These are phyloP conservation scores for Eurois occulta DNA, from an alignment of 2,888 invertebrate species.

Conservation along the genomic window DNA sequence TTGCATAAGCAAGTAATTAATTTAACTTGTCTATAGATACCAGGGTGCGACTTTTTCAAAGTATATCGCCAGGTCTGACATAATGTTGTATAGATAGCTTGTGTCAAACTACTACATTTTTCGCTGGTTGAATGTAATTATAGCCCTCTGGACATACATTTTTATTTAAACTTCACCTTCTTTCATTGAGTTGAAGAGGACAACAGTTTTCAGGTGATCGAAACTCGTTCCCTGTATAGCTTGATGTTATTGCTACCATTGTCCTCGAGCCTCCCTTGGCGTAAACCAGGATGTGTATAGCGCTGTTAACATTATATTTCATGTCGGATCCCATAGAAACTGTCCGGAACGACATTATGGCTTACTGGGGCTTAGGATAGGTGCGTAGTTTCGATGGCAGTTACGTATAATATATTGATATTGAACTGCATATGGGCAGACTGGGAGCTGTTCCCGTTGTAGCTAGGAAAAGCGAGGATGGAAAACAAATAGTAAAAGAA, in stretches of 20 bases:
- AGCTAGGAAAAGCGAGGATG: background rate
- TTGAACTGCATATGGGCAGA: constrained; percentile 18
- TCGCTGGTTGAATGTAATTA: no score
- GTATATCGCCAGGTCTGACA: no score
- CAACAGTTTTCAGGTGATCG: no score
- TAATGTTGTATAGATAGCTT: no score
- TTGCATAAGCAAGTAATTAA: no score
- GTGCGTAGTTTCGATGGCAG: constrained; percentile 41
- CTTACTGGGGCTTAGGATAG: constrained; percentile 25
- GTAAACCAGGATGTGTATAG: constrained; percentile 23
- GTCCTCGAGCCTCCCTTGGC: background rate
- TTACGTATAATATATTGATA: constrained; percentile 48
- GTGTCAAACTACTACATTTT: no score
- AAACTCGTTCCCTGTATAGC: background rate
- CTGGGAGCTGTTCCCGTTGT: background rate
- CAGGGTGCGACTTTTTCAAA: no score
- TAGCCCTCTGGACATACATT: no score
- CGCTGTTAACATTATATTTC: constrained; percentile 49
- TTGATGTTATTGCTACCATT: background rate
- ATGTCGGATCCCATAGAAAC: constrained; percentile 39
- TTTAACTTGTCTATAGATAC: no score
- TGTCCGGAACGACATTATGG: constrained; percentile 18
- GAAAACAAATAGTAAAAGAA: background rate
- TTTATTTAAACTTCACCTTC: no score
- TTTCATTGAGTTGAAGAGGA: no score